Evolutionary conservation across 1,140 invertebrate genomes (phyloP).

Genomic region (Lysiphlebus fabarum): DNA sequence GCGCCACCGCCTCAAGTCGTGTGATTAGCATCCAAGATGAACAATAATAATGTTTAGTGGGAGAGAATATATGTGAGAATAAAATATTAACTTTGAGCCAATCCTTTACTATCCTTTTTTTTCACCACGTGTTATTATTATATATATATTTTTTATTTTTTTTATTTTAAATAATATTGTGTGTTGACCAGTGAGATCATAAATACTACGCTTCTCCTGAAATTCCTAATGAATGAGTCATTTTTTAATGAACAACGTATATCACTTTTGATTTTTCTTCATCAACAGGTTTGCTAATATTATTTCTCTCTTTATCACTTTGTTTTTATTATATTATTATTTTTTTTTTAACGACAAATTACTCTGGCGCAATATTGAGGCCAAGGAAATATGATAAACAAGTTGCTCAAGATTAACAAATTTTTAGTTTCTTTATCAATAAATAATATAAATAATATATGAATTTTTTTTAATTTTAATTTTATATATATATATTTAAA

Average conservation of each 20-base stretch:
- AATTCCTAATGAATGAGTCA: slow-evolving; percentile 52
- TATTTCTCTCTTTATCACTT: no score
- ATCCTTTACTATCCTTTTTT: slow-evolving; percentile 26
- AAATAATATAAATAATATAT: not conserved
- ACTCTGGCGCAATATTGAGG: no score
- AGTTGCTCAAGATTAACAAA: not conserved
- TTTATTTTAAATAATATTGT: no score
- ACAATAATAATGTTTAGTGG: slow-evolving; percentile 26
- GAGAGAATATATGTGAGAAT: slow-evolving; percentile 11
- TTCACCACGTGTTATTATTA: slow-evolving; percentile 47
- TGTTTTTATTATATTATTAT: no score
- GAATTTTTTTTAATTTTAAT: slow-evolving; percentile 5
- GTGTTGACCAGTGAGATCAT: slow-evolving; percentile 45
- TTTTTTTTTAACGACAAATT: not conserved
- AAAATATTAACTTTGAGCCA: slow-evolving; percentile 28
- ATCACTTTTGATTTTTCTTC: not conserved
- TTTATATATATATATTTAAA: not conserved
- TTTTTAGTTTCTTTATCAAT: no score
- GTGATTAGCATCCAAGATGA: slow-evolving; percentile 24
- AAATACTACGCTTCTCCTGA: slow-evolving; percentile 46
- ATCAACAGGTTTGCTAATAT: slow-evolving; percentile 3
- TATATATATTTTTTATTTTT: no score
- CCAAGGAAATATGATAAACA: no score
- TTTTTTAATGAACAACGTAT: slow-evolving; percentile 8
- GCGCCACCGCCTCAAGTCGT: slow-evolving; percentile 24